Evolutionary conservation across 2,888 invertebrate species (phyloP).

Genomic region (Ephialtes manifestator): DNA sequence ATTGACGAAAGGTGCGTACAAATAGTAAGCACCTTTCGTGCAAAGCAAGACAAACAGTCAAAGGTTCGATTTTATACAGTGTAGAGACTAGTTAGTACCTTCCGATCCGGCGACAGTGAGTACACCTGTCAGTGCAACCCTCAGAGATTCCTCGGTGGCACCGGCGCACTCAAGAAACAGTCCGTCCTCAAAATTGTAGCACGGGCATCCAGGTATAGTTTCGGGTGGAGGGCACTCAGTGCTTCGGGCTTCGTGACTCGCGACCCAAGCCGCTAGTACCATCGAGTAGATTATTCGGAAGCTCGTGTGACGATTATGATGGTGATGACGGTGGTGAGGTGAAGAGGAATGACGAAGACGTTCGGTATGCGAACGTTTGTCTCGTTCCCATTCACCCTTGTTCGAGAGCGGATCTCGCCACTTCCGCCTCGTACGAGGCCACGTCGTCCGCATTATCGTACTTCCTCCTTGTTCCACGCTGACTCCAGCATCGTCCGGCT

Average conservation of each 20-base stretch:
- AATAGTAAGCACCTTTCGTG: too few relatives aligned
- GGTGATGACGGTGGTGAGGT: slow-evolving; percentile 55
- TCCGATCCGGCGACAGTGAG: slow-evolving; percentile 89
- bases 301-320: slow-evolving; percentile 71
- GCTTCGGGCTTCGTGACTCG: slow-evolving; percentile 80
- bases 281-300: slow-evolving; percentile 78
- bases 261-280: slow-evolving; percentile 80
- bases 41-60: too few relatives aligned
- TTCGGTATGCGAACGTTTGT: slow-evolving; percentile 52
- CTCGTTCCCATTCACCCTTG: slow-evolving; percentile 65
- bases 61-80: background rate
- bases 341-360: slow-evolving; percentile 62
- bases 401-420: slow-evolving; percentile 76
- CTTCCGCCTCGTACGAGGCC: slow-evolving; percentile 84
- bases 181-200: slow-evolving; percentile 97
- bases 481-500: slow-evolving; percentile 77
- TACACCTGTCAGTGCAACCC: slow-evolving; percentile 89
- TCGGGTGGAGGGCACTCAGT: slow-evolving; percentile 91
- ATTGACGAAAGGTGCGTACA: too few relatives aligned
- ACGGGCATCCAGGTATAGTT: slow-evolving; percentile 94
- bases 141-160: slow-evolving; percentile 92
- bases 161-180: slow-evolving; percentile 96
- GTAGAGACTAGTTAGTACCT: slow-evolving; percentile 81
- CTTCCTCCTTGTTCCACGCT: slow-evolving; percentile 78
- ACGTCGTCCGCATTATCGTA: slow-evolving; percentile 84